phyloP scores from a whole-genome alignment of 2,113 vertebrate species.

The Vicugna pacos region DNA sequence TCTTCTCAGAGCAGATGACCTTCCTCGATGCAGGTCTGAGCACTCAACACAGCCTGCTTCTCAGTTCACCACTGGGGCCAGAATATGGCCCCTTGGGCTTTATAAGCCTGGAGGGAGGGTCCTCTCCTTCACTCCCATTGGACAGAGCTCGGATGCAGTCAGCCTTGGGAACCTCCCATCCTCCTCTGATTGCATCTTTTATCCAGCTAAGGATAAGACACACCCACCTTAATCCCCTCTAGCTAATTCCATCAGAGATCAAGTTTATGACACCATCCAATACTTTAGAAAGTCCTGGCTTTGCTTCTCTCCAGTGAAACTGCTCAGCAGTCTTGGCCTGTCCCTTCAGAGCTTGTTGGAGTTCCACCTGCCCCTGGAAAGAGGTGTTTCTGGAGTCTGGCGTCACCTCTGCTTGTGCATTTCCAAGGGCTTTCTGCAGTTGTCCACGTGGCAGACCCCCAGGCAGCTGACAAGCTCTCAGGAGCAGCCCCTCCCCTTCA shows the following conservation, averaged over 20 bases:
- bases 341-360: neutral
- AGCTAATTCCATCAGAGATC: neutral
- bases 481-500: neutral
- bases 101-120: neutral
- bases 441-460: neutral
- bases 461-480: neutral
- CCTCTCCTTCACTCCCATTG: neutral
- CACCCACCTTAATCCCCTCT: neutral
- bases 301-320: neutral
- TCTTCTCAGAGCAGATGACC: neutral
- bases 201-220: too few species aligned
- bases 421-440: neutral
- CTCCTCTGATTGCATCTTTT: neutral
- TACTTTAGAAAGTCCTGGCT: neutral
- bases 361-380: neutral
- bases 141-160: neutral
- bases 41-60: fast-evolving
- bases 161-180: neutral
- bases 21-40: neutral
- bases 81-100: neutral
- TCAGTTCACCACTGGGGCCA: neutral
- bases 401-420: neutral
- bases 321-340: neutral
- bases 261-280: neutral
- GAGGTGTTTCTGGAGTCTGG: neutral